Conservation (phyloP, 1,140 invertebrate genomes). For the Conus betulinus region DNA sequence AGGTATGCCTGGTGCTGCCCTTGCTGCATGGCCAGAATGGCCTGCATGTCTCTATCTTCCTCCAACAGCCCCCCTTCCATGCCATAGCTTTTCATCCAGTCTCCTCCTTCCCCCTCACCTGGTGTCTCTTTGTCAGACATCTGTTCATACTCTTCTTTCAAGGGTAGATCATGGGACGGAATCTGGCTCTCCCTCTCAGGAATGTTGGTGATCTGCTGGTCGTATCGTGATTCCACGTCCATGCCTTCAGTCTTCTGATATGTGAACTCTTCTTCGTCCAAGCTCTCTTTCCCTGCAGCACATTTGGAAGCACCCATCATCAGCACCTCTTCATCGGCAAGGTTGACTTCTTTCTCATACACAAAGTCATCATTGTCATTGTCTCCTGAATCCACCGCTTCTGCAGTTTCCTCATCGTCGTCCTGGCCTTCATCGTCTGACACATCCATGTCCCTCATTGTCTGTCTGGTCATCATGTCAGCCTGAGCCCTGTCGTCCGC, state of each 20-base stretch:
- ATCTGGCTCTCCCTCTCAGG: conserved; percentile 49
- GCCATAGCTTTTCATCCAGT: conserved; percentile 55
- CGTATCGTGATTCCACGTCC: conserved; percentile 7
- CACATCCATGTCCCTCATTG: conserved; percentile 47
- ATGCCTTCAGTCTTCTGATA: conserved; percentile 18
- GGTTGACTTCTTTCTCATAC: conserved; percentile 47
- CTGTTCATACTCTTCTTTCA: conserved; percentile 23
- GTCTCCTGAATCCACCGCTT: conserved; percentile 22
- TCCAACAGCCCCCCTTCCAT: conserved; percentile 52
- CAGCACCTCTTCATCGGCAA: conserved; percentile 46
- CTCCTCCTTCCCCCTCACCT: conserved; percentile 24
- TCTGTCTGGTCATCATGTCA: conserved; percentile 23
- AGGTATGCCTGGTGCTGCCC: conserved; percentile 28
- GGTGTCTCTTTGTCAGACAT: neutral
- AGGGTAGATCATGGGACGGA: neutral
- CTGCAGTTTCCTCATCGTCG: conserved; percentile 38
- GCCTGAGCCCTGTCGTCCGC: conserved; percentile 1
- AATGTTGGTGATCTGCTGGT: conserved; percentile 50
- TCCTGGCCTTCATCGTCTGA: conserved; percentile 54
- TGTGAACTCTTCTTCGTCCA: conserved; percentile 11
- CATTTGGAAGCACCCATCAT: conserved; percentile 1
- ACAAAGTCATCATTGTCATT: conserved; percentile 40
- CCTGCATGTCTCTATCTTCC: conserved; percentile 59
- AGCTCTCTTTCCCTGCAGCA: neutral
- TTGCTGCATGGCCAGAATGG: conserved; percentile 42